phyloP scores from a whole-genome alignment of 1,140 invertebrate genomes.

The Drosophila sp. region DNA sequence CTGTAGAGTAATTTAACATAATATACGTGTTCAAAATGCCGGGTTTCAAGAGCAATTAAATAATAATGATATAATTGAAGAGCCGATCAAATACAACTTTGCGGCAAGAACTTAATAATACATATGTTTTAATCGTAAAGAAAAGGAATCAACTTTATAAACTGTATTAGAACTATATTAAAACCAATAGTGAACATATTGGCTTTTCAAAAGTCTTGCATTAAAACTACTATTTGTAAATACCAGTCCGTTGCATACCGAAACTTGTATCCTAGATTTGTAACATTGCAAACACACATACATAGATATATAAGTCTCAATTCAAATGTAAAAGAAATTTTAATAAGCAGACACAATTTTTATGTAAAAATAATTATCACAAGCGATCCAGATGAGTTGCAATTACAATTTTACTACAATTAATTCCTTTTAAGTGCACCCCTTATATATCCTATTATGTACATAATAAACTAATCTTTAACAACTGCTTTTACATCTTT shows the following conservation, averaged over 20 bases:
- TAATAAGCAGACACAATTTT: not conserved
- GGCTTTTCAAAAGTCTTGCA: constrained; percentile 14
- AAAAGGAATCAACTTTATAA: no score
- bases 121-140: no score
- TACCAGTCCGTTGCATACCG: not conserved
- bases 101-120: no score
- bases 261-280: not conserved
- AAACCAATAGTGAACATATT: not conserved
- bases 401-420: not conserved
- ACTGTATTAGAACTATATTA: not conserved
- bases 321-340: not conserved
- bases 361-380: not conserved
- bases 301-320: not conserved
- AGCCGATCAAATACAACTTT: no score
- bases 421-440: not conserved
- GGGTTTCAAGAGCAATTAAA: constrained; percentile 42
- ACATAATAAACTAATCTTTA: not conserved
- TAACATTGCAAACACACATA: not conserved
- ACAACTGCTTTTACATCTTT: no score
- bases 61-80: constrained; percentile 15
- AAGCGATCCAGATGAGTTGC: not conserved
- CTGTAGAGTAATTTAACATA: constrained; percentile 30
- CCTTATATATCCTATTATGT: not conserved
- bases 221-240: not conserved
- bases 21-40: constrained; percentile 25